These are phyloP conservation scores for Oscheius myriophilus DNA, from an alignment of 2,888 invertebrate species.

Conservation along the genomic window DNA sequence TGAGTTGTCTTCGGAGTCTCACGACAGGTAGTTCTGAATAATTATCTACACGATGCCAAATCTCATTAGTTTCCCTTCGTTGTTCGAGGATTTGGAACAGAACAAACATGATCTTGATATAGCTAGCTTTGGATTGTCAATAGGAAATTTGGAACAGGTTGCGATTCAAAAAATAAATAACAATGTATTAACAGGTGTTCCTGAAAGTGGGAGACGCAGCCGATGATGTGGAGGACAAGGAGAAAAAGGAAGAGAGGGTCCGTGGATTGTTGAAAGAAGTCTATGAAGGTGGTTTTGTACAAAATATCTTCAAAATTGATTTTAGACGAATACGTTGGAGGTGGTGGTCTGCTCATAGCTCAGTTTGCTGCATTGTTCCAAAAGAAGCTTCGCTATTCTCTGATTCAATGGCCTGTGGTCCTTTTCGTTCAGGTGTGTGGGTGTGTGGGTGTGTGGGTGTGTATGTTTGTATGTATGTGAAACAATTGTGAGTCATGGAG, in stretches of 20 bases:
- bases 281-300: too few relatives aligned
- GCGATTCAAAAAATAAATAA: not conserved
- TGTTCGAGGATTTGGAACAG: conserved; percentile 59
- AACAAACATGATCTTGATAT: conserved; percentile 29
- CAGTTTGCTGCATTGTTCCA: too few relatives aligned
- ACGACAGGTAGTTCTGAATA: conserved; percentile 26
- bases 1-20: conserved; percentile 32
- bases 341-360: too few relatives aligned
- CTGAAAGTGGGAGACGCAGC: conserved; percentile 17
- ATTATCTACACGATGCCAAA: too few relatives aligned
- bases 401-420: too few relatives aligned
- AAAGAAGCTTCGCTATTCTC: too few relatives aligned
- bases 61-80: conserved; percentile 51
- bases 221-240: not conserved
- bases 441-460: too few relatives aligned
- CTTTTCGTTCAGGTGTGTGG: too few relatives aligned
- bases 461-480: too few relatives aligned
- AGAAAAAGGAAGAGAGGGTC: conserved; percentile 15
- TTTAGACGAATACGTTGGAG: too few relatives aligned
- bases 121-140: conserved; percentile 56
- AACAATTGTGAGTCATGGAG: too few relatives aligned
- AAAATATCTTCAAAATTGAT: too few relatives aligned
- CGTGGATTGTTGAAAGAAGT: not conserved
- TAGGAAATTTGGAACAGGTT: conserved; percentile 66
- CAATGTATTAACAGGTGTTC: conserved; percentile 16